Evolutionary conservation across 1,140 invertebrate species (phyloP), one percentile per base, ranked within the genome.

Genomic region (Matsumurasca onukii): DNA sequence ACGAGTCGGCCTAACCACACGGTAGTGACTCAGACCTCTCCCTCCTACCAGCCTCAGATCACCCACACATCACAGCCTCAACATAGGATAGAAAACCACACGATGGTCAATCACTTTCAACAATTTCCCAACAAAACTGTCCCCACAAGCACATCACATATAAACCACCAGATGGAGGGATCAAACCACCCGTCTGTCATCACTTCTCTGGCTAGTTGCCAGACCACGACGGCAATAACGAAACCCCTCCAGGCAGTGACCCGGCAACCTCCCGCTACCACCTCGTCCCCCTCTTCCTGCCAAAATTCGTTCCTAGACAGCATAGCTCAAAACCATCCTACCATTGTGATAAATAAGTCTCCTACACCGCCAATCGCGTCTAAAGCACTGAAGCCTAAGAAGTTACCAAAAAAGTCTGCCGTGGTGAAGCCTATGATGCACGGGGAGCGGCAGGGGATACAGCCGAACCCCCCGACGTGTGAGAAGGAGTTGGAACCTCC

Each of bases 401-500:
- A 74, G 45, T 70, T 69, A 20, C 55, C 69, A 5, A 76, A 76
- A 68, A 75, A 75, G 67, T 74, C 75, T 12, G 75, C 75, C n/a
- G 71, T 76, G n/a, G 75, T 76, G 1, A 77, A 77, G 67, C 75
- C 75, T 17, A 77, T 76, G 75, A 74, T 77, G 70, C 66, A 70
- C 13, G 73, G 71, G 55, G 71, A 74, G 39, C 31, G 62, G 20
- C n/a, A 24, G 22, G 51, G 31, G 15, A 25, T 51, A 1, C 66
- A 52, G 24, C 31, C 20, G 17, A 68, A 30, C 20, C n/a, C 25
- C 22, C 34, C 52, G 2, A 17, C 31, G 1, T 61, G 67, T 48
- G 29, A 55, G 49, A 59, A 31, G 27, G 31, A 34, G 27, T 52
- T 25, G 17, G 51, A 55, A 25, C 66, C 66, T 31, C 66, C 49